These are phyloP conservation scores for Diceros bicornis DNA, from an alignment of 2,797 vertebrate species.

Conservation along the genomic window DNA sequence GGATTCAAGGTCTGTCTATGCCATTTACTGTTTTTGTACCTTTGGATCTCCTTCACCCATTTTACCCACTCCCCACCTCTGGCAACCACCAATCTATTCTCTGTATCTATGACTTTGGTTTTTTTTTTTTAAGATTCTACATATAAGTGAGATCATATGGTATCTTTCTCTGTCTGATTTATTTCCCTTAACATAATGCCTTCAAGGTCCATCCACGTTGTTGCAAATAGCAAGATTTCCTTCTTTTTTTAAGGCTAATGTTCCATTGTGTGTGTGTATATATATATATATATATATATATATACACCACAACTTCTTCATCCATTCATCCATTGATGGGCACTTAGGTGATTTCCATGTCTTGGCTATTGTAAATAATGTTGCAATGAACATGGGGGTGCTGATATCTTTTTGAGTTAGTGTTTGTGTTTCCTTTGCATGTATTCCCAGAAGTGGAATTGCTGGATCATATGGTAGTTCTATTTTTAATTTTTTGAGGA, in stretches of 20 bases:
- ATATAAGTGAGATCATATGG: not conserved
- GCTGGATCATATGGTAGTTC: not conserved
- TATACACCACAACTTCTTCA: not conserved
- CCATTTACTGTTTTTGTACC: not conserved
- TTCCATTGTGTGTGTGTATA: not conserved
- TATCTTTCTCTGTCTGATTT: not conserved
- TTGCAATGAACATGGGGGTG: not conserved
- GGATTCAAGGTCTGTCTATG: not conserved
- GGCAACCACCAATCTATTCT: not conserved
- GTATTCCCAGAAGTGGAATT: not conserved
- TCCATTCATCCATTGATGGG: not conserved
- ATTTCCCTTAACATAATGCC: not conserved
- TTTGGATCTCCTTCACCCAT: not conserved
- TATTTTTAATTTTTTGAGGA: constrained; percentile 4
- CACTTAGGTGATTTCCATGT: not conserved
- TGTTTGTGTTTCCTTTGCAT: not conserved
- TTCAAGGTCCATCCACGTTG: not conserved
- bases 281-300: no score
- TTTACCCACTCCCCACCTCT: not conserved
- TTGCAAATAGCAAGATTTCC: not conserved
- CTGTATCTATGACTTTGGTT: not conserved
- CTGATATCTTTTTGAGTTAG: not conserved
- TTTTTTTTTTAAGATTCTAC: not conserved
- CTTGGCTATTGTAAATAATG: not conserved
- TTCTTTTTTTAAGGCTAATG: not conserved